Conservation (phyloP, 2,888 invertebrate species). For the Acanthosepion lycidas region DNA sequence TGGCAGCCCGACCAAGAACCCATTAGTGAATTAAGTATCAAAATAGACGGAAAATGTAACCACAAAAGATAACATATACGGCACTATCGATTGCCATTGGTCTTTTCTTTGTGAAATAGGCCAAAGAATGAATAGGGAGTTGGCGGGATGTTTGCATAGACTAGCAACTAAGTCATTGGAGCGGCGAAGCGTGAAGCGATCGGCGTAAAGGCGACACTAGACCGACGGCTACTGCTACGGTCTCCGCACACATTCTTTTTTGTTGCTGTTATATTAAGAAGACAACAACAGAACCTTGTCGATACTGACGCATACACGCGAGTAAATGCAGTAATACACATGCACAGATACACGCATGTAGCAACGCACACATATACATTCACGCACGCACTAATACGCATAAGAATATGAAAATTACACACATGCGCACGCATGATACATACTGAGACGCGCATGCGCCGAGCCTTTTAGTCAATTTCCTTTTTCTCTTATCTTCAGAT, state of each 20-base stretch:
- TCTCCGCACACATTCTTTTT: not conserved
- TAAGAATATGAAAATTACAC: no score
- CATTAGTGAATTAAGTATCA: not conserved
- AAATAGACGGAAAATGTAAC: not conserved
- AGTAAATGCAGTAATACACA: no score
- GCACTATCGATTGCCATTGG: not conserved
- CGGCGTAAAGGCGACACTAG: conserved; percentile 33
- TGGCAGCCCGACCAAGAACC: not conserved
- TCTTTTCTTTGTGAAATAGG: conserved; percentile 8
- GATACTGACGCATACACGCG: not conserved
- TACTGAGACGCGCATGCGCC: no score
- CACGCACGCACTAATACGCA: no score
- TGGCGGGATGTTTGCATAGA: not conserved
- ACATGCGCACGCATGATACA: no score
- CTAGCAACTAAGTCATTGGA: conserved; percentile 33
- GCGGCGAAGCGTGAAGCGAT: not conserved
- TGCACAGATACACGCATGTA: no score
- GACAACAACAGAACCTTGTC: not conserved
- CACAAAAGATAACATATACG: conserved; percentile 33
- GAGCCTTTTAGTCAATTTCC: no score
- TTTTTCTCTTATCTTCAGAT: no score
- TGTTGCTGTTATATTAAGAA: not conserved
- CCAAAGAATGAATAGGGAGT: not conserved
- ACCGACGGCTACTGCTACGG: not conserved
- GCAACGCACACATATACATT: no score